Evolutionary conservation across 2,888 invertebrate species (phyloP).

Genomic region (Temnothorax rugatulus): DNA sequence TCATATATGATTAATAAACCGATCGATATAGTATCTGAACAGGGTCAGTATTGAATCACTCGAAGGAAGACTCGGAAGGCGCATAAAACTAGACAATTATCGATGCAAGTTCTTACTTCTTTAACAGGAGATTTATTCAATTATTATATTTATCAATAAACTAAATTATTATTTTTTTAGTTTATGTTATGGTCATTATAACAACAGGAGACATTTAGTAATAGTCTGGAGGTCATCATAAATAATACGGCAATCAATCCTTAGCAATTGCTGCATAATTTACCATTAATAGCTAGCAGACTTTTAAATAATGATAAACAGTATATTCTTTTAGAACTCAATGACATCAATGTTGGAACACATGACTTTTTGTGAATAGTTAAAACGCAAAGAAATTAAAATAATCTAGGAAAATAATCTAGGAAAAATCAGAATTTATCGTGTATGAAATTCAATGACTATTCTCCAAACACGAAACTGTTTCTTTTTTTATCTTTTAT

Average conservation of each 20-base stretch:
- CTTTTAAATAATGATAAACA: not conserved
- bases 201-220: slow-evolving; percentile 12
- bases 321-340: not conserved
- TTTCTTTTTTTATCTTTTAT: too few relatives aligned
- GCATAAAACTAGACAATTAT: not conserved
- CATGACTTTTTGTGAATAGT: not conserved
- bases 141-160: not conserved
- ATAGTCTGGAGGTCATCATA: not conserved
- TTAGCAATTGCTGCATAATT: not conserved
- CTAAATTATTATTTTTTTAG: not conserved
- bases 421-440: not conserved
- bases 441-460: not conserved
- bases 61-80: not conserved
- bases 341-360: not conserved
- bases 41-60: slow-evolving; percentile 28
- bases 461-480: not conserved
- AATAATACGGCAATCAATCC: slow-evolving; percentile 19
- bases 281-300: not conserved
- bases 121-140: not conserved
- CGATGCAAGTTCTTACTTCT: not conserved
- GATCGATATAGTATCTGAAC: slow-evolving; percentile 39
- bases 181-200: not conserved
- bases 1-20: slow-evolving; percentile 28
- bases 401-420: not conserved
- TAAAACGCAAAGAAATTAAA: not conserved